These are phyloP conservation scores for Hippocampus zosterae DNA, from an alignment of 2,113 vertebrate genomes.

Conservation along the genomic window DNA sequence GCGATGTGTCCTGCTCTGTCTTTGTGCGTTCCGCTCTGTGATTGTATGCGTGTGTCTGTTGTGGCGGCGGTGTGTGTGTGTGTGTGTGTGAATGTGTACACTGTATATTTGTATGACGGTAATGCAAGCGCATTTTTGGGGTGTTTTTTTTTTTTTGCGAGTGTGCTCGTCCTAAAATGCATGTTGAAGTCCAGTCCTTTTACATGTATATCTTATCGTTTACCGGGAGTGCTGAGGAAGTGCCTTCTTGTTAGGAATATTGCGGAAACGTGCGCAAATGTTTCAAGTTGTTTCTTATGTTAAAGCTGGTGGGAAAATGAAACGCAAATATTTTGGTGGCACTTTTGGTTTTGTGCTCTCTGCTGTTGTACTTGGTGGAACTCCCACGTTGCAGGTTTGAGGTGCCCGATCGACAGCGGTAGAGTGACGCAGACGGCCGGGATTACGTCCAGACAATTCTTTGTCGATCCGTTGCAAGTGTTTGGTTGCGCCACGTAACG, in stretches of 20 bases:
- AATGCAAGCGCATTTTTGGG: neutral
- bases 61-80: neutral
- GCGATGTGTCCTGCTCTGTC: neutral
- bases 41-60: slow-evolving; percentile 1
- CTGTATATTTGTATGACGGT: neutral
- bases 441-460: too few relatives aligned
- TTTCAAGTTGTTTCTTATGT: neutral
- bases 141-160: neutral
- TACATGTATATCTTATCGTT: neutral
- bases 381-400: neutral
- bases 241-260: neutral
- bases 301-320: neutral
- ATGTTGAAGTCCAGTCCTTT: neutral
- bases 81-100: neutral
- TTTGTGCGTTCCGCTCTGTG: slow-evolving; percentile 7
- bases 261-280: neutral
- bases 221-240: neutral
- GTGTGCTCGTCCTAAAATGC: neutral
- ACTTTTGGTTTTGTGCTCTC: neutral
- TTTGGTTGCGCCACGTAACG: neutral
- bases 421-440: neutral
- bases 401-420: too few relatives aligned
- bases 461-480: too few relatives aligned
- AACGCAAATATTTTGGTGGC: neutral
- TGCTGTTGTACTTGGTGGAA: neutral